A percentile compares a stretch with the other conserved stretches of the same genome.
phyloP scores from a whole-genome alignment of 2,888 invertebrate genomes.

The Schizaphis graminum region DNA sequence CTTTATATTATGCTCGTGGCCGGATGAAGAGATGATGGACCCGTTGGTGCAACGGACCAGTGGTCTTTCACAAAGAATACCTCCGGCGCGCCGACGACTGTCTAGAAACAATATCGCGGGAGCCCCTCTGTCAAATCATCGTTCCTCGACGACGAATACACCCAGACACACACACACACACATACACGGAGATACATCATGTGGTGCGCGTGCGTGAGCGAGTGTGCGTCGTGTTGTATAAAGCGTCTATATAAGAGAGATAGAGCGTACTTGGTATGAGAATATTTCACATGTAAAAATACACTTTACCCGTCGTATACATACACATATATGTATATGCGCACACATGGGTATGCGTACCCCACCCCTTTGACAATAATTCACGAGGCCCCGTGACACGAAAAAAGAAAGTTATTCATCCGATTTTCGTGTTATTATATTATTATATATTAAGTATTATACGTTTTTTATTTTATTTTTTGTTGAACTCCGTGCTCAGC shows the following conservation, averaged over 20 bases:
- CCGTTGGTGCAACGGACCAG: constrained; percentile 62
- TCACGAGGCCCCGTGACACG: constrained; percentile 51
- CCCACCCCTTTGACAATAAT: constrained; percentile 38
- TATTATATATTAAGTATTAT: constrained; percentile 10
- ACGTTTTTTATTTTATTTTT: not conserved
- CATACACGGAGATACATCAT: not conserved
- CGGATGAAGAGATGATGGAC: constrained; percentile 65
- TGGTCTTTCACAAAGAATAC: constrained; percentile 63
- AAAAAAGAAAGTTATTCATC: constrained; percentile 54
- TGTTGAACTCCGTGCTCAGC: not conserved
- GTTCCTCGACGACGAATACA: constrained; percentile 23
- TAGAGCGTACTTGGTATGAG: not conserved
- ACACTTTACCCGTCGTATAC: not conserved
- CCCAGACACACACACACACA: not conserved
- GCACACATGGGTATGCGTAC: not conserved
- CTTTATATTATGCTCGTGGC: constrained; percentile 52
- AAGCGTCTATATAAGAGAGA: not conserved
- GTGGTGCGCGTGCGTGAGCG: not conserved
- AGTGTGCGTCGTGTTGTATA: not conserved
- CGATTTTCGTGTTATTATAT: constrained; percentile 47
- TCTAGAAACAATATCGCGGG: constrained; percentile 36
- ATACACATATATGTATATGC: not conserved
- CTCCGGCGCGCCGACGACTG: not conserved
- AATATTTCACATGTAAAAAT: constrained; percentile 30
- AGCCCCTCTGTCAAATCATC: constrained; percentile 45